Conservation (phyloP, 2,888 invertebrate species). For the Scelioninae gen. 1 region DNA sequence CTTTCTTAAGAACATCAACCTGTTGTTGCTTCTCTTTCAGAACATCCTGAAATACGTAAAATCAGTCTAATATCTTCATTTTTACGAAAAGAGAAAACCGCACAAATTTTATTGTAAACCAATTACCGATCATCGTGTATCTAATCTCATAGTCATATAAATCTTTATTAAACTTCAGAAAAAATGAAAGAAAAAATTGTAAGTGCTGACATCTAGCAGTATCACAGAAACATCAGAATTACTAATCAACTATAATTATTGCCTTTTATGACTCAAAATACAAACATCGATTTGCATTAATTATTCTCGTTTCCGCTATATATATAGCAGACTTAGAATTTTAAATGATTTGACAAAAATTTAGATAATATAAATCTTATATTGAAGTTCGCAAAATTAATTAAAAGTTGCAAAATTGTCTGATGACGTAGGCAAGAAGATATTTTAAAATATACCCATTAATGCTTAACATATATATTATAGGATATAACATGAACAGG, state of each 20-base stretch:
- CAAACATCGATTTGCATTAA: constrained; percentile 1
- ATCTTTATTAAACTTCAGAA: neutral
- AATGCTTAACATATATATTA: neutral
- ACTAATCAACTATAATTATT: constrained; percentile 12
- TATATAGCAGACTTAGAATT: no score
- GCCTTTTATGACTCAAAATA: neutral
- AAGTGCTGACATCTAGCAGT: constrained; percentile 50
- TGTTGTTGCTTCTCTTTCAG: constrained; percentile 97
- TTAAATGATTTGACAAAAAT: no score
- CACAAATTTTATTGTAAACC: neutral
- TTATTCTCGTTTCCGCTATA: no score
- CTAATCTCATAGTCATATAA: constrained; percentile 12
- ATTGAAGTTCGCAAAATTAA: neutral
- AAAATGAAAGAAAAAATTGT: constrained; percentile 7
- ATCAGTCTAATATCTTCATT: constrained; percentile 7
- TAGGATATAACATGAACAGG: constrained; percentile 37
- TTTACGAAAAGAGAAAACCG: neutral
- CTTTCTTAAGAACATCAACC: constrained; percentile 95
- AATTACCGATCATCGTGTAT: constrained; percentile 26
- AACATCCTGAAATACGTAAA: constrained; percentile 88
- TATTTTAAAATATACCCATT: constrained; percentile 26
- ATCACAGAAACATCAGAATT: neutral
- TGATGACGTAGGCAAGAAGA: neutral
- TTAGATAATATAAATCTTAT: no score
- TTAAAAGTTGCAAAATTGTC: neutral